Evolutionary conservation across 2,888 invertebrate genomes (phyloP).

Genomic region (Dryococelus australis): DNA sequence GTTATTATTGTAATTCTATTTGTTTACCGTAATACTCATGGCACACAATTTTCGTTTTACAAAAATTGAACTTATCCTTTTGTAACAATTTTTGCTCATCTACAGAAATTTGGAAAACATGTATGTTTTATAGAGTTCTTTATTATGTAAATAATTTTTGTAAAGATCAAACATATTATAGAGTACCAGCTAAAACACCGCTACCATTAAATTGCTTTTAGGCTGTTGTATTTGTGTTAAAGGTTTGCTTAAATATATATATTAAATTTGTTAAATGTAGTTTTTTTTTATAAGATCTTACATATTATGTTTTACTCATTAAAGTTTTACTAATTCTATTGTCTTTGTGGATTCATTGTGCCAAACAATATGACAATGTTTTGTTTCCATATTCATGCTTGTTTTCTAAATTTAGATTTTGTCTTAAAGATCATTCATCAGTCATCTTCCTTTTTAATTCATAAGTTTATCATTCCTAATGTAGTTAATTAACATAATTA

Average conservation of each 20-base stretch:
- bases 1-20: no score
- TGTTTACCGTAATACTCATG: no score
- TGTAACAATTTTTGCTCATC: background rate
- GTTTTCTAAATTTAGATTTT: slow-evolving; percentile 17
- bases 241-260: background rate
- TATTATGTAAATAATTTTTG: background rate
- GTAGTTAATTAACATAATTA: background rate
- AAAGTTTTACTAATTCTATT: slow-evolving; percentile 37
- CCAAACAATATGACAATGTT: slow-evolving; percentile 39
- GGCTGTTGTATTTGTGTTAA: background rate
- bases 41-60: no score
- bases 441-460: slow-evolving; percentile 29
- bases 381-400: slow-evolving; percentile 29
- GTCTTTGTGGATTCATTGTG: slow-evolving; percentile 45
- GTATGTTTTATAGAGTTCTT: background rate
- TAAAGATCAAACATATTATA: background rate
- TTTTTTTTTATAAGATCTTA: background rate
- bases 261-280: background rate
- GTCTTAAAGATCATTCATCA: slow-evolving; percentile 22
- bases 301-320: slow-evolving; percentile 1
- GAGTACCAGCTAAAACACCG: slow-evolving; percentile 41
- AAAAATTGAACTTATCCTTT: no score
- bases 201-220: slow-evolving; percentile 31
- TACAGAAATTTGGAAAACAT: background rate
- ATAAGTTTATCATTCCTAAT: background rate